A percentile compares a stretch with the other conserved stretches of the same genome.
These are phyloP conservation scores for Netelia fuscicornis DNA, from an alignment of 2,888 invertebrate genomes.

Conservation along the genomic window DNA sequence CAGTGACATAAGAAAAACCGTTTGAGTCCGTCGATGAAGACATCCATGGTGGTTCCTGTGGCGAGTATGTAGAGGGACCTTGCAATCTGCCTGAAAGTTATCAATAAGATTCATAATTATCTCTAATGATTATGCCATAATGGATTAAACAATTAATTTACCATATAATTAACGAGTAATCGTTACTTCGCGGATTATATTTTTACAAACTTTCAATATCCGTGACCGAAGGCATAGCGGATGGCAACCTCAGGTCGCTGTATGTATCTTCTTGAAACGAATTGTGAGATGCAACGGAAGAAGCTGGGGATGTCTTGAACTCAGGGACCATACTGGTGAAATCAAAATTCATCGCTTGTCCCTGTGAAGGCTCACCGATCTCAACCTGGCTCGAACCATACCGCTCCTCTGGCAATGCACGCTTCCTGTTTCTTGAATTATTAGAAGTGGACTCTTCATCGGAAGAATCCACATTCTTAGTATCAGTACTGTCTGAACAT, in stretches of 20 bases:
- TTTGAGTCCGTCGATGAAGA: neutral
- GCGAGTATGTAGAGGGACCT: neutral
- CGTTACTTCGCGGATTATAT: neutral
- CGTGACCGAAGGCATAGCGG: no score
- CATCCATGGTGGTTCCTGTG: neutral
- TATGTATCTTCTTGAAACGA: neutral
- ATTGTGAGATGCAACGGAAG: conserved; percentile 3
- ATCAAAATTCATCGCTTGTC: conserved; percentile 19
- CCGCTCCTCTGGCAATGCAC: neutral
- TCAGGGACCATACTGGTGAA: conserved; percentile 27
- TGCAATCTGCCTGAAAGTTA: neutral
- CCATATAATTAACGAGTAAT: neutral
- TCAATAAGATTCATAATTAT: neutral
- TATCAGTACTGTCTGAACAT: neutral
- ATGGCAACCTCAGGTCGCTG: neutral
- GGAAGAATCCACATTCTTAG: neutral
- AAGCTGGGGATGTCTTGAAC: conserved; percentile 35
- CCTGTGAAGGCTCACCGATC: neutral
- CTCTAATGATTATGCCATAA: neutral
- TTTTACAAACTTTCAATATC: neutral
- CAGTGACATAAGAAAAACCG: neutral
- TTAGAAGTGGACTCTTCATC: conserved; percentile 11
- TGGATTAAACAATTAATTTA: neutral
- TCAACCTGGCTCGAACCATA: neutral
- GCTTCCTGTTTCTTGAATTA: neutral